These are phyloP conservation scores for Baronia brevicornis DNA, from an alignment of 2,888 invertebrate genomes.

Conservation along the genomic window DNA sequence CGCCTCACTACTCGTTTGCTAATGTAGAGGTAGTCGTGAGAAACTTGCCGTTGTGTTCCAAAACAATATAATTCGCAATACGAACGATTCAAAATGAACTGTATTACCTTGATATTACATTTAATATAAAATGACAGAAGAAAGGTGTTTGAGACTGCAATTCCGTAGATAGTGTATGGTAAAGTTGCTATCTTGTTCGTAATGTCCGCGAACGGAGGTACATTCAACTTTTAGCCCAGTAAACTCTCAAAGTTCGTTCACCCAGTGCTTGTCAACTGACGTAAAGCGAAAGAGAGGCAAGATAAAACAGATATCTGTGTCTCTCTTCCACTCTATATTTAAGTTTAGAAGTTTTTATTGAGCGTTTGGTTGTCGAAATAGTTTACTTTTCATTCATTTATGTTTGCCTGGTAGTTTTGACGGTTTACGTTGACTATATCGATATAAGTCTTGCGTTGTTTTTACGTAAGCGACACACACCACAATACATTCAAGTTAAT, in stretches of 20 bases:
- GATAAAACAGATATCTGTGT: slow-evolving; percentile 45
- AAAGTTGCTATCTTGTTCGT: slow-evolving; percentile 76
- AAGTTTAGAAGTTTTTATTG: slow-evolving; percentile 69
- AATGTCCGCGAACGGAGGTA: slow-evolving; percentile 75
- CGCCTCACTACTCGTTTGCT: slow-evolving; percentile 58
- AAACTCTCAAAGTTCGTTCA: slow-evolving; percentile 75
- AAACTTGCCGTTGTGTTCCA: slow-evolving; percentile 52
- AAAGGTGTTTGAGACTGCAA: slow-evolving; percentile 50
- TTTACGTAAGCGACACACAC: no score
- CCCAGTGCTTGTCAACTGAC: slow-evolving; percentile 76
- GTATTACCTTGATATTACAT: slow-evolving; percentile 25
- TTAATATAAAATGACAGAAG: slow-evolving; percentile 23
- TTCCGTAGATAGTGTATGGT: slow-evolving; percentile 42
- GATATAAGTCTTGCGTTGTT: slow-evolving; percentile 59
- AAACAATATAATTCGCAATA: slow-evolving; percentile 29
- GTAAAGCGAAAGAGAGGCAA: slow-evolving; percentile 56
- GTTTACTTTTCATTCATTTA: slow-evolving; percentile 55
- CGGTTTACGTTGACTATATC: slow-evolving; percentile 67
- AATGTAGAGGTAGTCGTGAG: slow-evolving; percentile 71
- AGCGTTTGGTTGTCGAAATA: slow-evolving; percentile 63
- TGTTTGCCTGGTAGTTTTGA: slow-evolving; percentile 68
- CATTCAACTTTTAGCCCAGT: slow-evolving; percentile 77
- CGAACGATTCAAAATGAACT: slow-evolving; percentile 34
- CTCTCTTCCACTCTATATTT: slow-evolving; percentile 51
- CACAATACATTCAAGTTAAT: no score